A percentile compares a stretch with the other conserved stretches of the same genome.
Evolutionary conservation across 2,113 vertebrate genomes (phyloP).

Genomic region (Urocitellus parryii): DNA sequence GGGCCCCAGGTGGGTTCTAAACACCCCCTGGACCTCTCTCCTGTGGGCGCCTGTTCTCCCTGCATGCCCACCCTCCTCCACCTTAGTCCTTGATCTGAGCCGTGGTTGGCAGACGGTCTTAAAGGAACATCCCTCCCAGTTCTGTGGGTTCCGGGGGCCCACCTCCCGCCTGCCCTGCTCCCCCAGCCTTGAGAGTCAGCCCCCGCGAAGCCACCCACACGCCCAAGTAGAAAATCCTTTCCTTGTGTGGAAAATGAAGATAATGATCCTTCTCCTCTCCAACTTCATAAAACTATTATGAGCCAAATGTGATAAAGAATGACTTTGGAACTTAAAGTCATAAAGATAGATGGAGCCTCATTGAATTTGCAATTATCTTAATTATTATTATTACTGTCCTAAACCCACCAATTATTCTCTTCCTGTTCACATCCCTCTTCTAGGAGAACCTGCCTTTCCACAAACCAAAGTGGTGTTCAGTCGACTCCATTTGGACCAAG

Average conservation of each 20-base stretch:
- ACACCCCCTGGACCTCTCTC: not conserved
- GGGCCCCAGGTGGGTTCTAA: not conserved
- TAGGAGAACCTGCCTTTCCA: constrained; percentile 32
- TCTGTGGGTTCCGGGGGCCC: not conserved
- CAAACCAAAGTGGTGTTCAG: not conserved
- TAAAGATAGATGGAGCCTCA: not conserved
- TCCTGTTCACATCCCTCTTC: not conserved
- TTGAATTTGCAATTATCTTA: constrained; percentile 32
- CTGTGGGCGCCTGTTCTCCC: not conserved
- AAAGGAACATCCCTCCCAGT: not conserved
- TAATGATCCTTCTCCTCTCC: not conserved
- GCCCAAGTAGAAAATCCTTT: not conserved
- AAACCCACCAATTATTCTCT: constrained; percentile 44
- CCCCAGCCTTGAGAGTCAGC: not conserved
- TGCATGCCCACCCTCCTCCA: not conserved
- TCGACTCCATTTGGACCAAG: not conserved
- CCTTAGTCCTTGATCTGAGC: not conserved
- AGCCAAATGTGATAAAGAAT: not conserved
- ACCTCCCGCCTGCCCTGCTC: not conserved
- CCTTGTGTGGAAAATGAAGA: not conserved
- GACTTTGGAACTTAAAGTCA: not conserved
- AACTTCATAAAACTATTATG: not conserved
- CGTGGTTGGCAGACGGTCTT: not conserved
- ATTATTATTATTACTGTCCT: constrained; percentile 37
- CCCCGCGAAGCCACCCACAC: not conserved